phyloP scores from a whole-genome alignment of 2,888 invertebrate species.

The Cephus nigrinus region DNA sequence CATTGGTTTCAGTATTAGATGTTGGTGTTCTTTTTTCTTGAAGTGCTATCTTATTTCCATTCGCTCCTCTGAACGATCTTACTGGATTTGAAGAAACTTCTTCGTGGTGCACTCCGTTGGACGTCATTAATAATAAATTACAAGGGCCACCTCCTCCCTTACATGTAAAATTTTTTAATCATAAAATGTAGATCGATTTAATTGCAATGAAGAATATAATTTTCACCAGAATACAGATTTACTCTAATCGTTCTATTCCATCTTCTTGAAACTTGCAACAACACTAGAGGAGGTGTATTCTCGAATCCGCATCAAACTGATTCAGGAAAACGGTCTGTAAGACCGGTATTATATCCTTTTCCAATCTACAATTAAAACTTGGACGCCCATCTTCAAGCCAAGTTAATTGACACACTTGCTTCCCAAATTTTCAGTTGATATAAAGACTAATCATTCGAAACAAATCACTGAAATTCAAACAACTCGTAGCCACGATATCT shows the following conservation, averaged over 20 bases:
- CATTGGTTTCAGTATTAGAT: constrained; percentile 27
- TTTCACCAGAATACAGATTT: not conserved
- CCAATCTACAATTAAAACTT: not conserved
- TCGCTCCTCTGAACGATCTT: constrained; percentile 32
- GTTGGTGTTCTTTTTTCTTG: constrained; percentile 18
- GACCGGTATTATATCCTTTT: not conserved
- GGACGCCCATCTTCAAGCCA: not conserved
- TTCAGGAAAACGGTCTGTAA: no score
- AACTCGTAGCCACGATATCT: not conserved
- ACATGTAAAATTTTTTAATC: not conserved
- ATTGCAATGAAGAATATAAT: not conserved
- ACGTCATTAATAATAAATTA: constrained; percentile 37
- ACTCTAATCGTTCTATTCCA: not conserved
- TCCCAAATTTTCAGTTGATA: not conserved
- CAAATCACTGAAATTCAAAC: not conserved
- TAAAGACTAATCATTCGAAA: not conserved
- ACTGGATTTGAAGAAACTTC: constrained; percentile 10
- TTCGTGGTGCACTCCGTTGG: constrained; percentile 15
- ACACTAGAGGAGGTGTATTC: not conserved
- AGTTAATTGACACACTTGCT: not conserved
- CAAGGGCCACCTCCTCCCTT: not conserved
- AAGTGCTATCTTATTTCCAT: constrained; percentile 33
- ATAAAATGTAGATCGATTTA: not conserved
- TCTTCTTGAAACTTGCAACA: not conserved
- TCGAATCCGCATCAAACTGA: no score